Evolutionary conservation across 2,113 vertebrate genomes (phyloP).

Genomic region (Scophthalmus maximus): DNA sequence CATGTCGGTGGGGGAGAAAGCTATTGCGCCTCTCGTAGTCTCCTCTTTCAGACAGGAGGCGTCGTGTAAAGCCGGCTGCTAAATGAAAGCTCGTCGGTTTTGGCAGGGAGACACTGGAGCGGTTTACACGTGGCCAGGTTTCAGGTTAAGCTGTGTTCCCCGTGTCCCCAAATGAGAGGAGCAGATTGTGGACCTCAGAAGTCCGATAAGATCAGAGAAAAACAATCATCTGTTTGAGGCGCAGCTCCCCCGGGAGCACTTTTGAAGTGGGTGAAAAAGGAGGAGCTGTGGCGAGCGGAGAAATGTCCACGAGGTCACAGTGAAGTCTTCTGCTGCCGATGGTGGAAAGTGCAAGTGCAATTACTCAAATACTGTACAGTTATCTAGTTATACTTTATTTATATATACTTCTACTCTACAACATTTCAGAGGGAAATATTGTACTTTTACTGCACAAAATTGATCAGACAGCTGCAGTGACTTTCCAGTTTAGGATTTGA

Average conservation of each 20-base stretch:
- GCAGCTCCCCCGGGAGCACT: conserved; percentile 51
- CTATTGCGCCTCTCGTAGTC: conserved; percentile 54
- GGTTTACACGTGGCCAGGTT: conserved; percentile 61
- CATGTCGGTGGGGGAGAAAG: conserved; percentile 63
- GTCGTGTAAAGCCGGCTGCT: conserved; percentile 48
- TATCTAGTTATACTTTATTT: too few species aligned
- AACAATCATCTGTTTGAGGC: conserved; percentile 69
- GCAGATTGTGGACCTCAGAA: conserved; percentile 68
- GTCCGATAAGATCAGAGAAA: conserved; percentile 71
- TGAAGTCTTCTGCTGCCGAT: conserved; percentile 9
- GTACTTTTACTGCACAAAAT: too few species aligned
- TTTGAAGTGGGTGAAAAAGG: conserved; percentile 66
- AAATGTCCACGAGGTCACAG: conserved; percentile 48
- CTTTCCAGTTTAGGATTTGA: too few species aligned
- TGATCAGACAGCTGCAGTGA: too few species aligned
- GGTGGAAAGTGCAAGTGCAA: conserved; percentile 4
- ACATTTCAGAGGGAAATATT: background rate
- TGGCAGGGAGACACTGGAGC: conserved; percentile 71
- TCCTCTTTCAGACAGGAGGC: conserved; percentile 69
- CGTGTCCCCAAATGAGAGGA: conserved; percentile 62
- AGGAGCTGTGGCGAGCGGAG: conserved; percentile 27
- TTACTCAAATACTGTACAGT: background rate
- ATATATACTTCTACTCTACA: background rate
- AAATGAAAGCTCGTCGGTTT: conserved; percentile 72
- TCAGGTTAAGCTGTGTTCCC: conserved; percentile 62